Evolutionary conservation across 2,888 invertebrate genomes (phyloP), one percentile per base, ranked within the genome.

Genomic region (Metallyticus violacea): DNA sequence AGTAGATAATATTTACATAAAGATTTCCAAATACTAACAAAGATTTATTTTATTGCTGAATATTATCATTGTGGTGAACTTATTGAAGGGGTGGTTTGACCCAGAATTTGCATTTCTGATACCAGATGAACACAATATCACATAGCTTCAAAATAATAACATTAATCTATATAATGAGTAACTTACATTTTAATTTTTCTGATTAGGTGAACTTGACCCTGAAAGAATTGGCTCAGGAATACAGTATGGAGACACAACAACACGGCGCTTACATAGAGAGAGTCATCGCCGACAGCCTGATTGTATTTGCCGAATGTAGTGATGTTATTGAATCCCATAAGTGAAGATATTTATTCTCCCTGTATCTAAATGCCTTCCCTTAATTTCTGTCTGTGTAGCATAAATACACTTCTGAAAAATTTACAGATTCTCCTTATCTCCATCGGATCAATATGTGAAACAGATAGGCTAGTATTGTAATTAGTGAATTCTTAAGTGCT

Each of bases 211-310:
- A 91, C 92, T 97, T 89, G 97, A 97, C 91, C 97, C 97, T 1
- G 97, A 97, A 90, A 93, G 96, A 88, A 96, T 96, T 92, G 97
- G 97, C 4, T 91, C 95, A 77, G 95, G 95, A 3, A 95, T 95
- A 88, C 95, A 95, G 90, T 95, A 94, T 89, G 95, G 95, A 6
- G 95, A 95, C 93, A 94, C 91, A 91, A 94, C 90, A 92, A 93
- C 90, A 91, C 93, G 91, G 92, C 93, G 91, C 92, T 93, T 89
- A 92, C 93, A 88, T 91, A 92, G 88, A 92, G 93, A 87, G 91
- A 92, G 92, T 9, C 88, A 91, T 15, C 90, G 92, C 88, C 91
- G 91, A 87, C 93, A 92, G 27, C 92, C 93, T 1, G 93, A 94
- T 87, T 94, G 94, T 91, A 93, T 93, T 85, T 94, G 94, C 89